Evolutionary conservation across 2,113 vertebrate species (phyloP).

Genomic region (Machaerirhynchus nigripectus): DNA sequence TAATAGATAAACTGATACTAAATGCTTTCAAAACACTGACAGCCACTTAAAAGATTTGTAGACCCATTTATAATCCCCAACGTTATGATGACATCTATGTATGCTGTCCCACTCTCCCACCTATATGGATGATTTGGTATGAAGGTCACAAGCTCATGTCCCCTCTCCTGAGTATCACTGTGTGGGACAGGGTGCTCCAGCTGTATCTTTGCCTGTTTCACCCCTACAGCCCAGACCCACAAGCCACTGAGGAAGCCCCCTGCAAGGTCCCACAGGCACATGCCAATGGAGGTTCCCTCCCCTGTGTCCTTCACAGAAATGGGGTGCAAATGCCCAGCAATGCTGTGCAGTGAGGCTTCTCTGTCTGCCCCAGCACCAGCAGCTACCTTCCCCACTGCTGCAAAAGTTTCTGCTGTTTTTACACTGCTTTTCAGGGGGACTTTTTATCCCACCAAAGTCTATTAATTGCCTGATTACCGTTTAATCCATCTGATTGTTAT

Average conservation of each 20-base stretch:
- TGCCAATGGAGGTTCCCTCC: accelerated
- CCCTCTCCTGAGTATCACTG: not conserved
- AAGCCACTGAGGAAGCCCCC: not conserved
- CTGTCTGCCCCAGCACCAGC: not conserved
- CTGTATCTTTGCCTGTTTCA: not conserved
- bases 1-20: not conserved
- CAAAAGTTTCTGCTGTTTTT: not conserved
- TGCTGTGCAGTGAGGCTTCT: not conserved
- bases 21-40: not conserved
- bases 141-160: not conserved
- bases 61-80: accelerated
- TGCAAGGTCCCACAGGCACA: not conserved
- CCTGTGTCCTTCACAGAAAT: not conserved
- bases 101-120: not conserved
- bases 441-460: not conserved
- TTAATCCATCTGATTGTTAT: not conserved
- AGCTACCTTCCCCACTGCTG: not conserved
- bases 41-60: not conserved
- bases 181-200: not conserved
- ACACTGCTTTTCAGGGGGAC: not conserved
- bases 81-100: not conserved
- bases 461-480: not conserved
- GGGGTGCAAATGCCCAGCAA: not conserved
- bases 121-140: not conserved
- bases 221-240: not conserved